Conservation (phyloP, 2,888 invertebrate genomes). For the Troglohyphantes excavatus region DNA sequence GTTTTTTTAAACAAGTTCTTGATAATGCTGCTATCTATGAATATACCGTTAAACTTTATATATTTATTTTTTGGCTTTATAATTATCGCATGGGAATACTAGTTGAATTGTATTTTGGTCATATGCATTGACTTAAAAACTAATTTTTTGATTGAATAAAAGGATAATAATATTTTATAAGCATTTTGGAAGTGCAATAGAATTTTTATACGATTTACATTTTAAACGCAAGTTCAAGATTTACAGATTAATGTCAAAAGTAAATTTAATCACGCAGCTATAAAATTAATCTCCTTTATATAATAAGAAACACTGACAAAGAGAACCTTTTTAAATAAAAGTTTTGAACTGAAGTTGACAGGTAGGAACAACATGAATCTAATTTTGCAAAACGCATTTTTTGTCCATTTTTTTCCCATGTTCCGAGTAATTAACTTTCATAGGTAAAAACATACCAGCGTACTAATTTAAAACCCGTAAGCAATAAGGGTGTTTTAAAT, state of each 20-base stretch:
- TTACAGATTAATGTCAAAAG: neutral
- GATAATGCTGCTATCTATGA: too few relatives aligned
- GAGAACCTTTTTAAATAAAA: neutral
- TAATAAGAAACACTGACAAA: conserved; percentile 3
- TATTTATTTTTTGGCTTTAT: too few relatives aligned
- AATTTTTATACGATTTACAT: neutral
- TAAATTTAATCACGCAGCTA: conserved; percentile 25
- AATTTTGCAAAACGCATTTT: neutral
- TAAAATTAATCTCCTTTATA: conserved; percentile 10
- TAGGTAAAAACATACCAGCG: neutral
- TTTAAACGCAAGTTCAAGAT: neutral
- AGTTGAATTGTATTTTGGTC: too few relatives aligned
- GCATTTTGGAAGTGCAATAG: too few relatives aligned
- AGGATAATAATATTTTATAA: too few relatives aligned
- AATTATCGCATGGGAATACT: too few relatives aligned
- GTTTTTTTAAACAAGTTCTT: too few relatives aligned
- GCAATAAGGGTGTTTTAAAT: conserved; percentile 27
- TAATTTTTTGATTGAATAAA: too few relatives aligned
- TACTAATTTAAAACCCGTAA: conserved; percentile 43
- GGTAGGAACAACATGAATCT: neutral
- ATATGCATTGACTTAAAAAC: too few relatives aligned
- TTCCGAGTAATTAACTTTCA: conserved; percentile 46
- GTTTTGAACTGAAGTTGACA: neutral
- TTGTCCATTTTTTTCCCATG: neutral
- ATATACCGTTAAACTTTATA: too few relatives aligned